Conservation (phyloP, 1,140 invertebrate genomes). For the Vanessa tameamea region DNA sequence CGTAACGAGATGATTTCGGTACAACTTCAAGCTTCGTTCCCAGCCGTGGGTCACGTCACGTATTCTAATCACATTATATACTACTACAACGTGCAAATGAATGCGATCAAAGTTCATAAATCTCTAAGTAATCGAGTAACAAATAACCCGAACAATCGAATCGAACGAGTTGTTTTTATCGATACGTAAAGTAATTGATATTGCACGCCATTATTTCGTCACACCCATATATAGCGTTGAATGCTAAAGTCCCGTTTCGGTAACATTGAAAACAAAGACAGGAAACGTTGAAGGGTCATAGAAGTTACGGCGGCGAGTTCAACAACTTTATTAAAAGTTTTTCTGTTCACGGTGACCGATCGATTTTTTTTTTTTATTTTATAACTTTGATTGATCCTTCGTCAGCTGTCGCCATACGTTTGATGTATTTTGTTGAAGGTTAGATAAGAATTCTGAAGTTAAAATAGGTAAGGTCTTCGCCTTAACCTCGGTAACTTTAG, state of each 20-base stretch:
- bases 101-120: slow-evolving; percentile 10
- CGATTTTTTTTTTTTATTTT: slow-evolving; percentile 4
- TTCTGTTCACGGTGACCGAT: not conserved
- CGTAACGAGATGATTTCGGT: no score
- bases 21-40: no score
- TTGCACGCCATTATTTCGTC: slow-evolving; percentile 33
- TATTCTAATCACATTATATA: not conserved
- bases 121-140: slow-evolving; percentile 19
- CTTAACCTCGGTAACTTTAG: not conserved
- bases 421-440: not conserved
- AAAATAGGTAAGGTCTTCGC: not conserved
- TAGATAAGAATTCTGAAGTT: not conserved
- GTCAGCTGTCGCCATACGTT: not conserved
- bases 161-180: slow-evolving; percentile 11
- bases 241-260: slow-evolving; percentile 37
- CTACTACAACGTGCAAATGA: no score
- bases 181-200: slow-evolving; percentile 36
- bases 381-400: slow-evolving; percentile 4
- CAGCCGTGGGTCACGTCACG: no score
- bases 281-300: slow-evolving; percentile 48
- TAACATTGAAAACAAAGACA: slow-evolving; percentile 53
- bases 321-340: slow-evolving; percentile 34
- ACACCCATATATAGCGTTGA: slow-evolving; percentile 27
- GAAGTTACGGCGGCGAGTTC: slow-evolving; percentile 30
- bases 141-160: slow-evolving; percentile 29